Evolutionary conservation across 2,113 vertebrate species (phyloP).

Genomic region (Lamprotornis superbus): DNA sequence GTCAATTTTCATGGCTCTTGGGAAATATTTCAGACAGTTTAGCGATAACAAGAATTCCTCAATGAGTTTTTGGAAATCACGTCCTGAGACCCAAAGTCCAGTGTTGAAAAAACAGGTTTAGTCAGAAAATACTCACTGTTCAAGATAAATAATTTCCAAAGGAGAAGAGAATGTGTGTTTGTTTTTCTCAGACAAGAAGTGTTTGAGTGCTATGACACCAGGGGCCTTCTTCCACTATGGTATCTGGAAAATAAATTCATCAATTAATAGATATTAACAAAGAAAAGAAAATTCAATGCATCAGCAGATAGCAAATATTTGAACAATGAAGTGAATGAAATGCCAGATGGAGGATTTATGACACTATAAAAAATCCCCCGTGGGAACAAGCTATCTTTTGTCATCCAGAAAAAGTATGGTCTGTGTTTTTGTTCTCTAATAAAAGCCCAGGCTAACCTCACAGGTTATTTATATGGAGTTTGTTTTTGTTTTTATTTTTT

Average conservation of each 20-base stretch:
- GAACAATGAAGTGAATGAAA: constrained; percentile 20
- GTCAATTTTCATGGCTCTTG: background rate
- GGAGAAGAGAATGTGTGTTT: background rate
- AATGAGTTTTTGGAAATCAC: background rate
- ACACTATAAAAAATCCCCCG: background rate
- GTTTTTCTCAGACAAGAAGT: background rate
- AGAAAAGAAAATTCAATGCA: background rate
- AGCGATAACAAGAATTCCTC: background rate
- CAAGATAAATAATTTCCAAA: background rate
- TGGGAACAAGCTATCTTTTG: background rate
- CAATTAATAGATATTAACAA: background rate
- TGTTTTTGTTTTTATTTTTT: background rate
- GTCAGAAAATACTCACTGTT: background rate
- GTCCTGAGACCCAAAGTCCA: background rate
- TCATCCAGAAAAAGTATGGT: background rate
- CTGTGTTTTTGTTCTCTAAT: background rate
- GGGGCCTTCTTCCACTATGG: background rate
- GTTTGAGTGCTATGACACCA: background rate
- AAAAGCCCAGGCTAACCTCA: background rate
- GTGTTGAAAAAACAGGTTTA: background rate
- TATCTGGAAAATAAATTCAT: background rate
- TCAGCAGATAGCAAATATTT: constrained; percentile 7
- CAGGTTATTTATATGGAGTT: background rate
- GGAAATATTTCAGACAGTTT: background rate
- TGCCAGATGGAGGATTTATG: constrained; percentile 11